These are phyloP conservation scores for Gallinago jamesoni DNA, from an alignment of 2,113 vertebrate species.

Conservation along the genomic window DNA sequence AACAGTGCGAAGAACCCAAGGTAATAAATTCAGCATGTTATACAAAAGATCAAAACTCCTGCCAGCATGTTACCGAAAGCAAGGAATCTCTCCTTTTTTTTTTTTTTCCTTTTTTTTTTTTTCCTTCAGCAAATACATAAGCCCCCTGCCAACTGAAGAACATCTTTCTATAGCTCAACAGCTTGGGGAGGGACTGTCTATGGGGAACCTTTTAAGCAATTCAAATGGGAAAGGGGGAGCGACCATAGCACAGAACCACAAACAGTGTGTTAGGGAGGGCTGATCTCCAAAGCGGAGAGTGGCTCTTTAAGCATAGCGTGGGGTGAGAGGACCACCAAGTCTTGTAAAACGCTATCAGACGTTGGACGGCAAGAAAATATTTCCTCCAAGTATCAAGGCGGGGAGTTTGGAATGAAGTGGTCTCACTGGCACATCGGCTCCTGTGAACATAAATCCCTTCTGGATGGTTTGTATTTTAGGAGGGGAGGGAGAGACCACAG, in stretches of 20 bases:
- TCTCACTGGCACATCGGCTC: rapidly evolving
- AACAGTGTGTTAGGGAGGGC: not conserved
- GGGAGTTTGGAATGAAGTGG: not conserved
- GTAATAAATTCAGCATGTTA: conserved; percentile 7
- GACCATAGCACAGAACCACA: not conserved
- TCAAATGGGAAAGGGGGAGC: not conserved
- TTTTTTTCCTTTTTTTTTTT: not conserved
- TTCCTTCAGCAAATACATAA: not conserved
- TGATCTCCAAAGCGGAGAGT: not conserved
- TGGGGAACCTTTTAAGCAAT: not conserved
- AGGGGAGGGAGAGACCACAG: not conserved
- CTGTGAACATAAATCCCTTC: not conserved
- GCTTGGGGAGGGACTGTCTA: not conserved
- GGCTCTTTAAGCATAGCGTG: rapidly evolving
- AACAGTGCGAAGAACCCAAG: not conserved
- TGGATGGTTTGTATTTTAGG: not conserved
- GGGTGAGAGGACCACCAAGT: not conserved
- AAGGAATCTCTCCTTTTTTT: not conserved
- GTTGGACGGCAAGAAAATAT: not conserved
- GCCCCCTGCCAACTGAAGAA: not conserved
- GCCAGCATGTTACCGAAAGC: not conserved
- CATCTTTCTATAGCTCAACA: not conserved
- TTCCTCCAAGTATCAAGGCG: not conserved
- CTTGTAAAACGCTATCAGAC: not conserved
- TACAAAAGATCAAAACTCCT: not conserved